Conservation (phyloP, 2,113 vertebrate genomes). For the Chroicocephalus ridibundus region DNA sequence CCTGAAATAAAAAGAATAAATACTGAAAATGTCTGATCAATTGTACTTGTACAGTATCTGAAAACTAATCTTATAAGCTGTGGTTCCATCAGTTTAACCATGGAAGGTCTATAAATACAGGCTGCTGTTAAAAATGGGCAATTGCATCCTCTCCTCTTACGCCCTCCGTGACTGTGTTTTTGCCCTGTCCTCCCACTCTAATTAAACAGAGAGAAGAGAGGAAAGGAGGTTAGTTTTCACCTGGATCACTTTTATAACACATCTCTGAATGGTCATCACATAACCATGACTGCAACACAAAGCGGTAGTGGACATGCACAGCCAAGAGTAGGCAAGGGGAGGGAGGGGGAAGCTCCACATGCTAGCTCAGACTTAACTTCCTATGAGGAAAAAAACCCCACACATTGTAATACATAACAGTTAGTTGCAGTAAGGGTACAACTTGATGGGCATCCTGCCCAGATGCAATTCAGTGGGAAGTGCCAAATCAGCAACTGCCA, state of each 20-base stretch:
- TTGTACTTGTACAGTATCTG: not conserved
- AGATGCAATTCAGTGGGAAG: not conserved
- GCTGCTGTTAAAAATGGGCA: not conserved
- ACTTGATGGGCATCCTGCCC: not conserved
- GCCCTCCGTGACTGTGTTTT: not conserved
- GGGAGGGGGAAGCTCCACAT: not conserved
- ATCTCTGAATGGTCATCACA: not conserved
- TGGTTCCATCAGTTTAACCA: not conserved
- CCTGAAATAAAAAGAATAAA: conserved; percentile 75
- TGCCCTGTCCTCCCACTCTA: not conserved
- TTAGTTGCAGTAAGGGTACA: not conserved
- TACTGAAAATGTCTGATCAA: not conserved
- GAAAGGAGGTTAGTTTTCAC: not conserved
- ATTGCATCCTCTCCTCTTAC: not conserved
- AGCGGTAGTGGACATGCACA: fast-evolving
- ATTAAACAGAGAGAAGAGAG: not conserved
- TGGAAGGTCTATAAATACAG: not conserved
- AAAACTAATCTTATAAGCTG: not conserved
- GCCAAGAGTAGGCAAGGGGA: not conserved
- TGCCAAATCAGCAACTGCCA: not conserved
- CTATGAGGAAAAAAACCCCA: not conserved
- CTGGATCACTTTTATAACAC: not conserved
- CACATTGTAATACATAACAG: fast-evolving
- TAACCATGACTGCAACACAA: not conserved
- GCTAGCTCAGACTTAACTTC: not conserved